Base-by-base conservation (phyloP, 2,888 invertebrate genomes). In the Drosophila subsilvestris region DNA sequence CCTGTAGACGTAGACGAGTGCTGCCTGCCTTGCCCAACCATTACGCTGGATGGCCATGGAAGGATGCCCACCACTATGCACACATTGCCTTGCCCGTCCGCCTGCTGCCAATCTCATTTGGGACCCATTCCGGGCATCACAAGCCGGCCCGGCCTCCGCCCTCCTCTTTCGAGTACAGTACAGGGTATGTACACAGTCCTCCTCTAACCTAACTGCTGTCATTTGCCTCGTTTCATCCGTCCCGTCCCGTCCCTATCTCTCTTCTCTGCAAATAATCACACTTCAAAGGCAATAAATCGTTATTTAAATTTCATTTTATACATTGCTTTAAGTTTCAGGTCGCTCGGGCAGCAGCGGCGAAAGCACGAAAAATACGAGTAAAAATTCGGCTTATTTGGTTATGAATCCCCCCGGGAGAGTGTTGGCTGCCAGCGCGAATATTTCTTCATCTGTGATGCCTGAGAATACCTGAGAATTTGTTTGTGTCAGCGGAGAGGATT, bases 261-360 rank as follows among this genome's bases (percentile, higher is more conserved):
- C 51, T 63, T 14, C 49, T 78, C 61, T 66, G 60, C 75, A 86
- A 86, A 86, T 82, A 85, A 85, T 85, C 86, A 87, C 85, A 86
- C 85, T 84, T 82, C 83, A 82, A 89, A 89, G 86, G 80, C 81
- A 63, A 90, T 90, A 90, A 90, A 90, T 90, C 88, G 80, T 90
- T 89, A 88, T 90, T 89, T 86, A 86, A 89, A 84, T 86, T 90
- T 89, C 75, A 80, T 80, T 87, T 86, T 82, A 66, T 63, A 68
- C 78, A 82, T 78, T 78, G 77, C 80, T 86, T 85, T 76, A 79
- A 81, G 80, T 89, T 87, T 77, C 74, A 76, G 83, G 79, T 62
- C 27, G 71, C 67, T 58, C 45, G 48, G n/a, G n/a, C n/a, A n/a
- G n/a, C n/a, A n/a, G 29, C 48, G 32, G 45, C 27, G 54, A 63